phyloP scores from a whole-genome alignment of 2,888 invertebrate species.

The Icerya purchasi region DNA sequence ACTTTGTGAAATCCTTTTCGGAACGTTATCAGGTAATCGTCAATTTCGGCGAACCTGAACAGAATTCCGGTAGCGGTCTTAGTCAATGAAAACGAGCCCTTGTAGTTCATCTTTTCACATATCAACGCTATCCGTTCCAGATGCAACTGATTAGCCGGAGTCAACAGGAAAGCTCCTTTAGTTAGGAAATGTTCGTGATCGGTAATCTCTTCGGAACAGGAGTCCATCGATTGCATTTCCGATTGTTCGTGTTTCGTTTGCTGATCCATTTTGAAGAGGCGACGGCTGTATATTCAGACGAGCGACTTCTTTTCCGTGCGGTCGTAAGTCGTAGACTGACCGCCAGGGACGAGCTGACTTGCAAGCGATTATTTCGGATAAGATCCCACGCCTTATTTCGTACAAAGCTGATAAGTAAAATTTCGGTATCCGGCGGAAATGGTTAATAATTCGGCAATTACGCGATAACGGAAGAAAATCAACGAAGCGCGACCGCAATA shows the following conservation, averaged over 20 bases:
- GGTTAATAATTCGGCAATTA: too few species aligned
- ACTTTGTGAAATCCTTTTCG: constrained; percentile 72
- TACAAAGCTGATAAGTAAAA: too few species aligned
- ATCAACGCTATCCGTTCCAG: constrained; percentile 68
- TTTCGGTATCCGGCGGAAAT: too few species aligned
- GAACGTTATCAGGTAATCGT: constrained; percentile 66
- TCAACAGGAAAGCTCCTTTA: constrained; percentile 53
- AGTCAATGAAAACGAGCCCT: constrained; percentile 63
- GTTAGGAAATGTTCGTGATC: constrained; percentile 49
- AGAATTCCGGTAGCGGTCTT: constrained; percentile 74
- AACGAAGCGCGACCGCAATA: too few species aligned
- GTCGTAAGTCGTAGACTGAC: too few species aligned
- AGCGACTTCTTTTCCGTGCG: too few species aligned
- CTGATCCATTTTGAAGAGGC: neutral
- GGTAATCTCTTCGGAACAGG: constrained; percentile 56
- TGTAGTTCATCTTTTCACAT: constrained; percentile 73
- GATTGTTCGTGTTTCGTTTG: neutral
- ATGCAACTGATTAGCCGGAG: constrained; percentile 64
- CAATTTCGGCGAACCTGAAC: constrained; percentile 69
- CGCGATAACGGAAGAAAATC: too few species aligned
- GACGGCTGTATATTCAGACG: too few species aligned
- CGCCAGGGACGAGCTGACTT: too few species aligned
- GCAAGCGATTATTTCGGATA: too few species aligned
- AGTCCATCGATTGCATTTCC: constrained; percentile 25
- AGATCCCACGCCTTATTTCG: too few species aligned